Evolutionary conservation across 2,113 vertebrate genomes (phyloP).

Genomic region (Mesocricetus auratus): DNA sequence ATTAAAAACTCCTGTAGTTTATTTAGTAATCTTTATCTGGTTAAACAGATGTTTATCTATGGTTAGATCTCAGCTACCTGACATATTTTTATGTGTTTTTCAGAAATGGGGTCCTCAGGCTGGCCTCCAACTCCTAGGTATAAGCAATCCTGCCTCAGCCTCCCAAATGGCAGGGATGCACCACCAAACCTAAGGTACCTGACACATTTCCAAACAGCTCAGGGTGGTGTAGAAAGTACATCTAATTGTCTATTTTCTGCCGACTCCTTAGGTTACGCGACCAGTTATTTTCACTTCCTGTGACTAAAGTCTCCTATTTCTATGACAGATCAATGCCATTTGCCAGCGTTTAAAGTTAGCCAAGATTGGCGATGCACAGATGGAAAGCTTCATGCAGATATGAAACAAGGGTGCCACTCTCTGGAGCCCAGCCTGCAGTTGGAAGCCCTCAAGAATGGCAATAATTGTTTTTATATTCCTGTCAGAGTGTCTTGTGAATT

Average conservation of each 20-base stretch:
- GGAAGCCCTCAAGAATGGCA: conserved; percentile 68
- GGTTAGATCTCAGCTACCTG: conserved; percentile 31
- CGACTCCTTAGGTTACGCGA: conserved; percentile 32
- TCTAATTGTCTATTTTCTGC: conserved; percentile 42
- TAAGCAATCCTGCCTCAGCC: neutral
- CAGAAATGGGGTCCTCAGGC: neutral
- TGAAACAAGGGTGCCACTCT: conserved; percentile 68
- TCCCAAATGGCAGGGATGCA: neutral
- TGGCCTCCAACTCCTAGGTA: neutral
- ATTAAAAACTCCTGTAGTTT: conserved; percentile 32
- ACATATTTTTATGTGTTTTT: conserved; percentile 31
- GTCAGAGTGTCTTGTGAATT: conserved; percentile 62
- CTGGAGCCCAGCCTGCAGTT: conserved; percentile 54
- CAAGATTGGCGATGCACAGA: conserved; percentile 66
- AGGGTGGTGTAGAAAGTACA: conserved; percentile 33
- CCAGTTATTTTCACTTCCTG: conserved; percentile 65
- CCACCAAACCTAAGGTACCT: neutral
- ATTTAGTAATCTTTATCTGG: neutral
- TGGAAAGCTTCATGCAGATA: conserved; percentile 63
- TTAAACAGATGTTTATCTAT: neutral
- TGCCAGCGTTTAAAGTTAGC: conserved; percentile 54
- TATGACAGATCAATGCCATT: conserved; percentile 64
- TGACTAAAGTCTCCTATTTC: conserved; percentile 63
- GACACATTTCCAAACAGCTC: conserved; percentile 49
- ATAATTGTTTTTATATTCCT: conserved; percentile 73